These are phyloP conservation scores for Alca torda DNA, from an alignment of 2,797 vertebrate genomes.

Conservation along the genomic window DNA sequence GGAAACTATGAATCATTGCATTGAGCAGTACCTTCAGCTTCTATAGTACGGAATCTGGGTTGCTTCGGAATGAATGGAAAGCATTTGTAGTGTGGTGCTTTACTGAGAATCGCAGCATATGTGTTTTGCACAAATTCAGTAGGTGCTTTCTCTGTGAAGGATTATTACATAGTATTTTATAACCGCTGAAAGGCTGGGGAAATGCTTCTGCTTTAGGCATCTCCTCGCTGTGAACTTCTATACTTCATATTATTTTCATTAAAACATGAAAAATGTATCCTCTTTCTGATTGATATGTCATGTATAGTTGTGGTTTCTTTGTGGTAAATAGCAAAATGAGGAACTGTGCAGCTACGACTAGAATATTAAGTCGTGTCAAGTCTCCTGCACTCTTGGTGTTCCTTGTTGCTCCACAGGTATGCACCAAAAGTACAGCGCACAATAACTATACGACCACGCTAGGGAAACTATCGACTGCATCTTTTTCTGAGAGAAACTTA, in stretches of 20 bases:
- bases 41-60: constrained; percentile 45
- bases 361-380: background rate
- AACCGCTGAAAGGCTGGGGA: background rate
- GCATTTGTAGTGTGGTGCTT: constrained; percentile 49
- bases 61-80: constrained; percentile 62
- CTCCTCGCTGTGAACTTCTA: background rate
- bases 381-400: background rate
- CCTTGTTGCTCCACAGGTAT: background rate
- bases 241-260: background rate
- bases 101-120: constrained; percentile 31
- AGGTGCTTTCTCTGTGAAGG: background rate
- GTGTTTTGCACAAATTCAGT: constrained; percentile 21
- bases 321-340: background rate
- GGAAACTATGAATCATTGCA: constrained; percentile 88
- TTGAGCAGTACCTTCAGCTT: constrained; percentile 74
- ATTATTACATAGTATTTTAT: background rate
- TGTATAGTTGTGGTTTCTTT: background rate
- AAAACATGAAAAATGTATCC: background rate
- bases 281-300: background rate
- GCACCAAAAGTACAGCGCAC: background rate
- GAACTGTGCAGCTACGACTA: fast-evolving
- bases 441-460: fast-evolving
- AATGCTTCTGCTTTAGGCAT: background rate
- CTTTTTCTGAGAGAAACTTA: background rate
- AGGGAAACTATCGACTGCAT: background rate